Evolutionary conservation across 2,797 vertebrate genomes (phyloP).

Genomic region (Lepilemur septentrionalis): DNA sequence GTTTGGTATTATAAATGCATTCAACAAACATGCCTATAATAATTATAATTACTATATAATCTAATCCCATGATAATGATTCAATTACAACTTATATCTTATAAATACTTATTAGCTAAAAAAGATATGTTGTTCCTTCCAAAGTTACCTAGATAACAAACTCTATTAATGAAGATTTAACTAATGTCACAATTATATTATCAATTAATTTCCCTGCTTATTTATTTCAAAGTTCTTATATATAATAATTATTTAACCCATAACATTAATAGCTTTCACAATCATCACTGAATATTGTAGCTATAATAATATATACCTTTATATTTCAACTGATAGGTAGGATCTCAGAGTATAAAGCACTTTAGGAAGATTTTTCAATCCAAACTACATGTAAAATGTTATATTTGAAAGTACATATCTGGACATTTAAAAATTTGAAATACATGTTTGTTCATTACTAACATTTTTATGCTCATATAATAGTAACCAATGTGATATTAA

Average conservation of each 20-base stretch:
- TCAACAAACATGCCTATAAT: neutral
- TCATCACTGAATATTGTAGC: neutral
- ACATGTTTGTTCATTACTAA: neutral
- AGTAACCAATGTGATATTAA: neutral
- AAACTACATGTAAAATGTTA: neutral
- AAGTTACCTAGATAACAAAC: neutral
- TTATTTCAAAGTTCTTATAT: neutral
- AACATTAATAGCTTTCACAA: neutral
- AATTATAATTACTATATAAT: slow-evolving; percentile 26
- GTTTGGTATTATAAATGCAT: neutral
- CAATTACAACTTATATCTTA: slow-evolving; percentile 38
- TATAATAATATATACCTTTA: neutral
- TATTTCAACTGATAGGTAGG: neutral
- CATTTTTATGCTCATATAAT: neutral
- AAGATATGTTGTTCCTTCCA: neutral
- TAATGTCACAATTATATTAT: slow-evolving; percentile 7
- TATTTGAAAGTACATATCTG: neutral
- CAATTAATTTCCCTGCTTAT: slow-evolving; percentile 2
- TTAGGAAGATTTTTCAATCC: neutral
- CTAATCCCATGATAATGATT: slow-evolving; percentile 24
- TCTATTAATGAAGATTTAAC: slow-evolving; percentile 5
- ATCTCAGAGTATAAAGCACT: neutral
- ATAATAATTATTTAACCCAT: neutral
- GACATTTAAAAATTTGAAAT: neutral
- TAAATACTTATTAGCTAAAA: slow-evolving; percentile 17